Conservation (phyloP, 2,113 vertebrate species). For the Stomatorhinus ivindoensis region DNA sequence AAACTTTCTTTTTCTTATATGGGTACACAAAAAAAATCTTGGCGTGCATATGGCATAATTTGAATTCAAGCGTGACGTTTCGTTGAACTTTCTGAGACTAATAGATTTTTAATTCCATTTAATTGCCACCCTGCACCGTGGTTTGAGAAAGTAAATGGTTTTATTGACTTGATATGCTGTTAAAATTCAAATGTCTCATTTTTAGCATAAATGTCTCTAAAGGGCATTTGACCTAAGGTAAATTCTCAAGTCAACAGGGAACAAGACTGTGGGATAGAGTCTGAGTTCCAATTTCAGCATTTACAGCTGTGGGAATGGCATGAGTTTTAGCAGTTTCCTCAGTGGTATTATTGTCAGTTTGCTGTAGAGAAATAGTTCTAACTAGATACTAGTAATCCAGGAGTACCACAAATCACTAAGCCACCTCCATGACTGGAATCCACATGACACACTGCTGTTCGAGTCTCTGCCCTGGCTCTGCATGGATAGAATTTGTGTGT, state of each 20-base stretch:
- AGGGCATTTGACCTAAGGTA: conserved; percentile 11
- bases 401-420: background rate
- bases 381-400: background rate
- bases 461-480: background rate
- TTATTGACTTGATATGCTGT: conserved; percentile 24
- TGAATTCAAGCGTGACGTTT: conserved; percentile 12
- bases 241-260: conserved; percentile 27
- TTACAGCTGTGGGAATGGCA: background rate
- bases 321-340: background rate
- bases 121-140: conserved; percentile 15
- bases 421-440: conserved; percentile 36
- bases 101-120: conserved; percentile 21
- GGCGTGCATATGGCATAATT: conserved; percentile 1
- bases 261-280: conserved; percentile 37
- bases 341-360: background rate
- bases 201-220: conserved; percentile 14
- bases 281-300: background rate
- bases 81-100: conserved; percentile 17
- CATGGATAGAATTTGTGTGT: background rate
- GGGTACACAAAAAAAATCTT: conserved; percentile 1
- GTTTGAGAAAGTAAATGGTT: conserved; percentile 17
- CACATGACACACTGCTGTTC: background rate
- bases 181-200: conserved; percentile 20
- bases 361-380: background rate
- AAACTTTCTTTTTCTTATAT: conserved; percentile 18